Percentiles rank a stretch among this genome's conserved stretches.
Evolutionary conservation across 2,888 invertebrate genomes (phyloP).

Genomic region (Cataglyphis rosenhaueri): DNA sequence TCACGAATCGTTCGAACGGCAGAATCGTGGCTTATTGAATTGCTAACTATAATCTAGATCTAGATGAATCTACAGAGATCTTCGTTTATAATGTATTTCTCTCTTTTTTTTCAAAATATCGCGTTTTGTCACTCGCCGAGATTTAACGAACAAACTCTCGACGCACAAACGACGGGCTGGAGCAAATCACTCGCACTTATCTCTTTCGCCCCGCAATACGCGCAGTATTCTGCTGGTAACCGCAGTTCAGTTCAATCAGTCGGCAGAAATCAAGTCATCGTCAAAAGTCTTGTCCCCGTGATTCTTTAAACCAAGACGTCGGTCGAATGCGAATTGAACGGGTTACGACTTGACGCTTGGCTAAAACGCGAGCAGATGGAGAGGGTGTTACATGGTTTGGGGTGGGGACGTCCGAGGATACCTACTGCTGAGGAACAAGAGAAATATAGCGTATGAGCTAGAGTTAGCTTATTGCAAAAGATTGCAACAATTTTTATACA

Average conservation of each 20-base stretch:
- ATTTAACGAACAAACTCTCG: conserved; percentile 48
- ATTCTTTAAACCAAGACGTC: conserved; percentile 92
- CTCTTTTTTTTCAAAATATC: background rate
- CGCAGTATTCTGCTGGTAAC: conserved; percentile 65
- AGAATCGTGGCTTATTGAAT: conserved; percentile 17
- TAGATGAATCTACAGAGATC: background rate
- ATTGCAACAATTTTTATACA: background rate
- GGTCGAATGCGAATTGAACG: conserved; percentile 95
- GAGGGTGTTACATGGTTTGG: conserved; percentile 60
- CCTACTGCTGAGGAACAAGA: conserved; percentile 47
- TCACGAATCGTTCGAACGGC: conserved; percentile 40
- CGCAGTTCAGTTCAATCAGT: conserved; percentile 86
- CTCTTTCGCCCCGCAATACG: conserved; percentile 61
- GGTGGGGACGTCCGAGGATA: conserved; percentile 69
- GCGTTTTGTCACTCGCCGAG: conserved; percentile 39
- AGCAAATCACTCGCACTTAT: conserved; percentile 60
- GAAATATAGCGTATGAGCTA: background rate
- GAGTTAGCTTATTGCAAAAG: background rate
- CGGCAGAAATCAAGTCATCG: conserved; percentile 93
- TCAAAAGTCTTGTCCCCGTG: conserved; percentile 87
- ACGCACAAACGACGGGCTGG: conserved; percentile 36
- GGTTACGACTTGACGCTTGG: conserved; percentile 74
- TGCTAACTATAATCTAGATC: conserved; percentile 8
- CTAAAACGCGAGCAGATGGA: conserved; percentile 64
- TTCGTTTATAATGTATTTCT: conserved; percentile 17